Base-by-base conservation (phyloP, 2,113 vertebrate genomes). In the Paramisgurnus dabryanus region DNA sequence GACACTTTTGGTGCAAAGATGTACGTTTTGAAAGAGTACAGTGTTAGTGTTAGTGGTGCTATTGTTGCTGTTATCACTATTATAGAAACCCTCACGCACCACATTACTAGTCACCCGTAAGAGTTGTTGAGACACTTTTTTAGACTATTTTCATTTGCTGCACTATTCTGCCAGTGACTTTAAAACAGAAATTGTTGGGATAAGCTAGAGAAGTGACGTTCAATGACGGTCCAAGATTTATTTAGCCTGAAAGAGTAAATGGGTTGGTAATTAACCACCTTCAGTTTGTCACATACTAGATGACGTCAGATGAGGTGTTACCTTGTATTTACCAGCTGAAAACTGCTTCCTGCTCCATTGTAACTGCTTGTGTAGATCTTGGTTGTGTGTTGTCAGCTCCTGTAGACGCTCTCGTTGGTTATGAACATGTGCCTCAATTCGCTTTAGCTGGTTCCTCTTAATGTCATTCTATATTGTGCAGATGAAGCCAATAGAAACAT, bases 181-280 rank as follows among this genome's bases (percentile, higher is more conserved):
- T 58, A 18, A 18, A 7, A n/a, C 17, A 7, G 55, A n/a, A 58
- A 58, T 7, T 13, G 58, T 70, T 75, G n/a, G 60, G 60, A 7
- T 40, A 10, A 84, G 61, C 67, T n/a, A 72, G 47, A 72, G 9
- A 60, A 43, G 49, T 58, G 55, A 2, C 6, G 7, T 80, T 47
- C 70, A 83, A 80, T 76, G 64, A 73, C 3, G 4, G 49, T 53
- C 9, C 53, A 49, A 61, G 66, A 66, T 78, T 57, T 43, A 81
- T 84, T 81, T 84, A 81, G 75, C 68, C 70, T 34, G 39, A 41
- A 64, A 69, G 79, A 75, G 67, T 43, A 72, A 84, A 74, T 77
- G 34, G 70, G 22, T 15, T n/a, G 40, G 70, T 81, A 65, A 84
- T 84, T 84, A 81, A 12, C 70, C 83, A 75, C 83, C 83, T 81